Evolutionary conservation across 2,888 invertebrate species (phyloP).

Genomic region (Drosophila anomelani): DNA sequence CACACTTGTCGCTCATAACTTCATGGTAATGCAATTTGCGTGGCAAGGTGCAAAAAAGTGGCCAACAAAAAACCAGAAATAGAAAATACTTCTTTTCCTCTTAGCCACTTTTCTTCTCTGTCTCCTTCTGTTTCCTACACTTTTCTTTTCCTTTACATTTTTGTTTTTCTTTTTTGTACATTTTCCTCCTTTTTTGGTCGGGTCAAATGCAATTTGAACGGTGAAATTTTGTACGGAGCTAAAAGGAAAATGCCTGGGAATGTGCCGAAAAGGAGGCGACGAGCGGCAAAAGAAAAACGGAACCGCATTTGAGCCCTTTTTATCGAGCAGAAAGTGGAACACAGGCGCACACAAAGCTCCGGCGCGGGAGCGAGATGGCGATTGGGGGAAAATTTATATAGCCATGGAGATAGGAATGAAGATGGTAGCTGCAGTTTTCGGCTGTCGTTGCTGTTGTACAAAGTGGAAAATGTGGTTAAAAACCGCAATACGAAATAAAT

Average conservation of each 20-base stretch:
- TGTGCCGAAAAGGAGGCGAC: conserved; percentile 68
- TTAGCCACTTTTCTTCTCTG: conserved; percentile 46
- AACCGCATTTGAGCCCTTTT: conserved; percentile 77
- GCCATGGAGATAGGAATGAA: conserved; percentile 49
- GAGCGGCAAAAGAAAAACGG: conserved; percentile 65
- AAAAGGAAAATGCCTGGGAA: conserved; percentile 62
- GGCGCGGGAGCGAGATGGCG: conserved; percentile 19
- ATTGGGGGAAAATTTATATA: conserved; percentile 70
- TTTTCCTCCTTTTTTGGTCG: conserved; percentile 13
- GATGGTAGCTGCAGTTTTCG: conserved; percentile 57
- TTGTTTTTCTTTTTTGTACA: conserved; percentile 5
- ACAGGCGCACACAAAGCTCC: conserved; percentile 38
- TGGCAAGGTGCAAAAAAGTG: conserved; percentile 54
- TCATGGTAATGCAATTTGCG: conserved; percentile 61
- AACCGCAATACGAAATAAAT: conserved; percentile 80
- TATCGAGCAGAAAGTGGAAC: conserved; percentile 67
- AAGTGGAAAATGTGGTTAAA: conserved; percentile 80
- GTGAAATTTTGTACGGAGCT: conserved; percentile 50
- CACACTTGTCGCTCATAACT: conserved; percentile 77
- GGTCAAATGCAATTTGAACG: conserved; percentile 51
- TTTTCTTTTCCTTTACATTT: conserved; percentile 4
- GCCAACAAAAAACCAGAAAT: conserved; percentile 46
- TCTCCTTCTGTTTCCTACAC: not conserved
- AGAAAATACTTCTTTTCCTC: conserved; percentile 62
- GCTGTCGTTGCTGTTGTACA: conserved; percentile 77